Conservation (phyloP, 2,888 invertebrate species). For the Lacanobia wlatinum region DNA sequence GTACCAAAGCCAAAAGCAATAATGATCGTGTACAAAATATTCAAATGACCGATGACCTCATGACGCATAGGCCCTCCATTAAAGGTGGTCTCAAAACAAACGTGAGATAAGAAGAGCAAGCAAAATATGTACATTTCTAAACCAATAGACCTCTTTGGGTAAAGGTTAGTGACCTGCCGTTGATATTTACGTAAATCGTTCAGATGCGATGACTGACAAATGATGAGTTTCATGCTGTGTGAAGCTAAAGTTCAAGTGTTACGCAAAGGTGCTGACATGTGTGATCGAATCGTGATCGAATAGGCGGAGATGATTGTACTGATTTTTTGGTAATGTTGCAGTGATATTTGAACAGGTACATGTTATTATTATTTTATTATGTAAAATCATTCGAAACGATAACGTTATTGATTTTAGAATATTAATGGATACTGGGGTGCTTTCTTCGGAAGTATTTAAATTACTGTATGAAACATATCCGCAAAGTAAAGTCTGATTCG, state of each 20-base stretch:
- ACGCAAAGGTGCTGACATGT: slow-evolving; percentile 61
- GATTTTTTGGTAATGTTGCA: slow-evolving; percentile 15
- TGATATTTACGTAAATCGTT: slow-evolving; percentile 76
- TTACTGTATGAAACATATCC: neutral
- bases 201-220: slow-evolving; percentile 78
- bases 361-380: neutral
- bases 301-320: slow-evolving; percentile 21
- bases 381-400: neutral
- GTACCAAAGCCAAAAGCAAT: slow-evolving; percentile 1
- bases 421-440: too few species aligned
- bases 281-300: slow-evolving; percentile 32
- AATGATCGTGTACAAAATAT: slow-evolving; percentile 34
- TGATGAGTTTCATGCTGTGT: slow-evolving; percentile 72
- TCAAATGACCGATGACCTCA: slow-evolving; percentile 46
- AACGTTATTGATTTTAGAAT: neutral
- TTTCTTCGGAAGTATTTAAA: neutral
- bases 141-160: slow-evolving; percentile 55
- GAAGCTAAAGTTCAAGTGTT: slow-evolving; percentile 75
- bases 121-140: slow-evolving; percentile 63
- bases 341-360: neutral
- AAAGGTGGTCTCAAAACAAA: slow-evolving; percentile 52
- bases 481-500: neutral
- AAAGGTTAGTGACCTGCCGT: slow-evolving; percentile 71
- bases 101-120: slow-evolving; percentile 63
- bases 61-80: slow-evolving; percentile 36